Conservation (phyloP, 2,113 vertebrate species). For the Zosterops pallidus region DNA sequence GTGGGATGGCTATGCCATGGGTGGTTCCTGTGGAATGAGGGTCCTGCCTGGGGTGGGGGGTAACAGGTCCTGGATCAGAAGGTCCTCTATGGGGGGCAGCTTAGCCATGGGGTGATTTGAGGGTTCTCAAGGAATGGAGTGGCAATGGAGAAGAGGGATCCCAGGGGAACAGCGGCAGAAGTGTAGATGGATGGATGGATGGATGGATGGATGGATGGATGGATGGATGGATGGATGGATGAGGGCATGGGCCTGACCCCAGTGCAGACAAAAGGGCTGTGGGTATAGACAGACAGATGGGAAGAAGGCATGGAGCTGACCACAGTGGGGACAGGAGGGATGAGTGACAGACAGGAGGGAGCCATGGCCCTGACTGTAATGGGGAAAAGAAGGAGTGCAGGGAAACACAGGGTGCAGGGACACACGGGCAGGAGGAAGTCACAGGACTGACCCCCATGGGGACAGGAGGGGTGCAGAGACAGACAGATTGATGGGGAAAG, state of each 20-base stretch:
- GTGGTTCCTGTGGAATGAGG: neutral
- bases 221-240: neutral
- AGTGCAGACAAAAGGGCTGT: neutral
- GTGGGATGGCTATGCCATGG: neutral
- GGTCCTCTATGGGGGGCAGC: neutral
- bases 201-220: neutral
- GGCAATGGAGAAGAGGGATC: neutral
- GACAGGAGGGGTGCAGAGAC: neutral
- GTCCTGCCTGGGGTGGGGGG: neutral
- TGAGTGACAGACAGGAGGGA: neutral
- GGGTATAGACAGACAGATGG: neutral
- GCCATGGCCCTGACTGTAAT: neutral
- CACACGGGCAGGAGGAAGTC: neutral
- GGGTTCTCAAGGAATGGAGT: neutral
- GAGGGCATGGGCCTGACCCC: neutral
- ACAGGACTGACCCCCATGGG: neutral
- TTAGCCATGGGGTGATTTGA: neutral
- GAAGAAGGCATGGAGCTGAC: neutral
- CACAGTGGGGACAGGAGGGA: neutral
- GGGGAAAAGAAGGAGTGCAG: neutral
- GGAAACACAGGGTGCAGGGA: neutral
- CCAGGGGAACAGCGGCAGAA: fast-evolving
- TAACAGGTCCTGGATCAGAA: no score
- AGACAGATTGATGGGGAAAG: neutral
- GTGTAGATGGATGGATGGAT: fast-evolving